A percentile compares a stretch with the other conserved stretches of the same genome.
phyloP scores from a whole-genome alignment of 2,797 vertebrate species.

The Malacoraja senta region DNA sequence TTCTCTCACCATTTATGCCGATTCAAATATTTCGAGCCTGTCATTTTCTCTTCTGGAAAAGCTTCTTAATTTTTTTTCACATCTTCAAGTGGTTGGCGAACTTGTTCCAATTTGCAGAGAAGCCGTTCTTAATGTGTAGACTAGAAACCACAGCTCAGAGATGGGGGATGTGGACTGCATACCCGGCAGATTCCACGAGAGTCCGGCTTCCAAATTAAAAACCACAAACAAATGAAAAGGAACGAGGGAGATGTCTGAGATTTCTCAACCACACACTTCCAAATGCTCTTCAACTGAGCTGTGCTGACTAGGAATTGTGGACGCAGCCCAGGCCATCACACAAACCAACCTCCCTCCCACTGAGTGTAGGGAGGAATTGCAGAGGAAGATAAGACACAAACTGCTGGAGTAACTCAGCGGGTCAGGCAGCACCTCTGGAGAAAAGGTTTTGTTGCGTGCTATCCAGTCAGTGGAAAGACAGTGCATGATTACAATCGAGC shows the following conservation, averaged over 20 bases:
- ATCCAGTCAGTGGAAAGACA: no score
- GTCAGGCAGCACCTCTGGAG: no score
- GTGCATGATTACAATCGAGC: no score
- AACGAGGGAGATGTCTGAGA: neutral
- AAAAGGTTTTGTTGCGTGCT: no score
- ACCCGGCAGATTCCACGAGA: slow-evolving; percentile 4
- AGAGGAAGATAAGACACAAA: no score
- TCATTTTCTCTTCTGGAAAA: neutral
- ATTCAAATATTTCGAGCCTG: slow-evolving; percentile 7
- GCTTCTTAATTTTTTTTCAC: neutral
- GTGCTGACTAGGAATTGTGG: neutral
- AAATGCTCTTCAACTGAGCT: neutral
- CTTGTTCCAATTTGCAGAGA: neutral
- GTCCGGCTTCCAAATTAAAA: neutral
- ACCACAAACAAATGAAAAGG: neutral
- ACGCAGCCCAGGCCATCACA: no score
- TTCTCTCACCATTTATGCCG: neutral
- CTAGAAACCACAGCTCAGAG: neutral
- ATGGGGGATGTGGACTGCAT: neutral
- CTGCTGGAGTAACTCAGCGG: no score
- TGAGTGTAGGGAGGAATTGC: no score
- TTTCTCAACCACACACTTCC: neutral
- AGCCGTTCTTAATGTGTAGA: neutral
- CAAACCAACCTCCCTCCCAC: no score
- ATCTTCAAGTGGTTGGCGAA: neutral